Evolutionary conservation across 2,888 invertebrate genomes (phyloP), one percentile per base, ranked within the genome.

Genomic region (Stenolophus ochropezus): DNA sequence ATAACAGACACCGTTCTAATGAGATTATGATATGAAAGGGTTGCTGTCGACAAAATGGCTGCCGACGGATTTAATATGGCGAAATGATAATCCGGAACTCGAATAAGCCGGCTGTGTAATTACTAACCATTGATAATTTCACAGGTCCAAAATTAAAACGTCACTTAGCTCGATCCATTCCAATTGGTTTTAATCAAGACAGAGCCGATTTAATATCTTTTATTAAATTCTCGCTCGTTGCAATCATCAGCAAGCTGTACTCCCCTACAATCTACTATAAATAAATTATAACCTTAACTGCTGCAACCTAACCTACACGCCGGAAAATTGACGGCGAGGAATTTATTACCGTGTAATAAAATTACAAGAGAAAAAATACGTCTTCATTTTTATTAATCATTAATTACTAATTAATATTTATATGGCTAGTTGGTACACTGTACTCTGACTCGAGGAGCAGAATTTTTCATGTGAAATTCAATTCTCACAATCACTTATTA

Each of bases 11-110:
- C 88, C 89, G 88, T 87, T 87, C 87, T 89, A 89, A 89, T 88
- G 89, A 88, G 89, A 89, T 89, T 89, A 89, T 89, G 88, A 89
- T 89, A 88, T 87, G 87, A 84, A 86, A 87, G 87, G 88, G 88
- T 87, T 87, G 84, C 61, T 87, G 86, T 87, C 84, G 84, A 87
- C 89, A 89, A 89, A 89, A 89, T 89, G 89, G 89, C 89, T 21
- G 74, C 56, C 27, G 27, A 80, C 56, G 58, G 49, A 73, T 85
- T 85, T 86, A 85, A 86, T 86, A 85, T 84, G 83, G 84, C 84
- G 83, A 85, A 85, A 85, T 86, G 84, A 85, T 84, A 81, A 81
- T 75, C 61, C 51, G 69, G 58, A 75, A 23, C 56, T 77, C 76
- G 71, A 75, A 18, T 47, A 82, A 82, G 56, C 81, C 82, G 82